Conservation (phyloP, 2,888 invertebrate species). For the Endotricha flammealis region DNA sequence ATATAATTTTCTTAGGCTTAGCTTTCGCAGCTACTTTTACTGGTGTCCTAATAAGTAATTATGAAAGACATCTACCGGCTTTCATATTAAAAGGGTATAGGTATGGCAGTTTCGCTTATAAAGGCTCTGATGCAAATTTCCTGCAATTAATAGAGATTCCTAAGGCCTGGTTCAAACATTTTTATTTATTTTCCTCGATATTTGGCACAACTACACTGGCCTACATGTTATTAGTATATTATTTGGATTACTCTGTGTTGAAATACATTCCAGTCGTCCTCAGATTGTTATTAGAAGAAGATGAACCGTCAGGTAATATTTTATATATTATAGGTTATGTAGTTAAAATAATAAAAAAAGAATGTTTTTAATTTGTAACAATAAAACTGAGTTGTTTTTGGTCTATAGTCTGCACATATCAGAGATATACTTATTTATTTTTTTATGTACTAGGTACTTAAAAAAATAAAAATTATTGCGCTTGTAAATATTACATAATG, state of each 20-base stretch:
- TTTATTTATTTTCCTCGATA: constrained; percentile 84
- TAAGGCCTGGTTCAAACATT: constrained; percentile 89
- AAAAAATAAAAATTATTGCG: no score
- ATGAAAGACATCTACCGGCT: constrained; percentile 82
- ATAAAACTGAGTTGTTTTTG: no score
- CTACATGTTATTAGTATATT: constrained; percentile 72
- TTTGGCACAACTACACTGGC: constrained; percentile 69
- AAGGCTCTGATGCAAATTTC: constrained; percentile 64
- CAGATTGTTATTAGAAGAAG: constrained; percentile 59
- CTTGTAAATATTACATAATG: no score
- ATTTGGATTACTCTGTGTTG: constrained; percentile 64
- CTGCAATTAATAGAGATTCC: constrained; percentile 82
- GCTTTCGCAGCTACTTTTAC: constrained; percentile 69
- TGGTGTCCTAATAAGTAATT: constrained; percentile 80
- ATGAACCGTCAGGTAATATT: constrained; percentile 71
- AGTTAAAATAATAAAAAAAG: no score
- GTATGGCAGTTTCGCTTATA: constrained; percentile 85
- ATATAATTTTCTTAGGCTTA: constrained; percentile 60
- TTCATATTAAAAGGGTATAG: constrained; percentile 81
- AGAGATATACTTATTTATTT: no score
- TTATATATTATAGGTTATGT: neutral
- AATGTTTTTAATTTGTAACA: no score
- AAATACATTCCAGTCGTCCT: constrained; percentile 64
- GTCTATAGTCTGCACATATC: no score
- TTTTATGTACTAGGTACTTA: no score